phyloP scores from a whole-genome alignment of 2,888 invertebrate species.

The Acanthopleura granulata region DNA sequence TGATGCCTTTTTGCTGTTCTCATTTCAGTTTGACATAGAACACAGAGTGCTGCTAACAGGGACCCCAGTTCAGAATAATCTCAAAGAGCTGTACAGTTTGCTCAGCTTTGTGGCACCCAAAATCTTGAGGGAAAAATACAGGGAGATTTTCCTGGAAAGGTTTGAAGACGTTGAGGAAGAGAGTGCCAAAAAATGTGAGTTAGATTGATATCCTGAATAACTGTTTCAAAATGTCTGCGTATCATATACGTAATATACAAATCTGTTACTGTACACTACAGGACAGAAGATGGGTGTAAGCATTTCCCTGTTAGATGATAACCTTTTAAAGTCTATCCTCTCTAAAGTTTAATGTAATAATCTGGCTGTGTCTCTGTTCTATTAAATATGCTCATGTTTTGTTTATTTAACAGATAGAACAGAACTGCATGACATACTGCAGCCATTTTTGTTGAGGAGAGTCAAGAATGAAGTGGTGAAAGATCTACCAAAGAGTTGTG shows the following conservation, averaged over 20 bases:
- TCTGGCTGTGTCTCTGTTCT: too few species aligned
- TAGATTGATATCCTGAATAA: too few species aligned
- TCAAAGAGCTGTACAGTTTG: constrained; percentile 68
- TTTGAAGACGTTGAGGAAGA: constrained; percentile 38
- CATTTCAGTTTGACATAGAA: constrained; percentile 56
- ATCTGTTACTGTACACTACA: too few species aligned
- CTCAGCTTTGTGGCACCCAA: constrained; percentile 63
- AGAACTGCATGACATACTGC: constrained; percentile 60
- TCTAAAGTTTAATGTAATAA: too few species aligned
- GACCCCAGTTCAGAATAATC: constrained; percentile 71
- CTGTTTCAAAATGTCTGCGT: too few species aligned
- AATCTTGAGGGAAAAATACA: constrained; percentile 52
- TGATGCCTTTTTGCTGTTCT: neutral
- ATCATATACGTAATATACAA: too few species aligned
- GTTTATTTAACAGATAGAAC: neutral
- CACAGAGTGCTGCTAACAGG: constrained; percentile 68
- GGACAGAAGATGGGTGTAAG: too few species aligned
- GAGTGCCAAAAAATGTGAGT: constrained; percentile 33
- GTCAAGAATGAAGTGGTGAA: constrained; percentile 65
- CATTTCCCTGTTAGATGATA: too few species aligned
- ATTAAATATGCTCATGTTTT: too few species aligned
- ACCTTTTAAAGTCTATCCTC: too few species aligned
- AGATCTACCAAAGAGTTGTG: constrained; percentile 65
- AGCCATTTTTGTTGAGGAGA: constrained; percentile 67
- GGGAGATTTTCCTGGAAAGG: constrained; percentile 60